Conservation (phyloP, 1,140 invertebrate genomes). For the Euwallacea fornicatus region DNA sequence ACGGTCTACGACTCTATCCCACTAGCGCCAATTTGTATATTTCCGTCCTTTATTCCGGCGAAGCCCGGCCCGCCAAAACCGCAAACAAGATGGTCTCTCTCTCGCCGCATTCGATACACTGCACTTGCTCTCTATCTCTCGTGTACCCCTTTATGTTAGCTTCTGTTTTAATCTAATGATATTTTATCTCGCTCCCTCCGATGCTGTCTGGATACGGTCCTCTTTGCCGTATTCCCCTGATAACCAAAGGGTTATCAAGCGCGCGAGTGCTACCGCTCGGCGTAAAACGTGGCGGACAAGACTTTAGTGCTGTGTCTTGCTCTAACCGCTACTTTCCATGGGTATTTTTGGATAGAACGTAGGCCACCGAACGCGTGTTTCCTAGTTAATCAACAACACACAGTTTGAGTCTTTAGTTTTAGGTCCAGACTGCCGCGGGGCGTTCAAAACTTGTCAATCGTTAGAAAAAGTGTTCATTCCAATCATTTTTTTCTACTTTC, state of each 20-base stretch:
- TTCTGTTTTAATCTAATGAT: constrained; percentile 53
- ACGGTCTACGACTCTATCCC: constrained; percentile 42
- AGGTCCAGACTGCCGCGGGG: constrained; percentile 14
- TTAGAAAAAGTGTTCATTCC: not conserved
- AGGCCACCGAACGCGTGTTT: constrained; percentile 41
- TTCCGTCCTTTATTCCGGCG: constrained; percentile 49
- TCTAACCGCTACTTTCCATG: constrained; percentile 34
- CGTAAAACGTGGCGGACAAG: constrained; percentile 43
- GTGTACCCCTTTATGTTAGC: constrained; percentile 52
- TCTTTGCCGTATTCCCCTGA: constrained; percentile 48
- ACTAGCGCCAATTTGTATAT: constrained; percentile 46
- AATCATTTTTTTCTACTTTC: constrained; percentile 7
- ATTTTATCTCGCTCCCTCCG: constrained; percentile 41
- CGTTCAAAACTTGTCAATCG: constrained; percentile 3
- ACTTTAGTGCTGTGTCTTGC: constrained; percentile 40
- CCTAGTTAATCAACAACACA: constrained; percentile 48
- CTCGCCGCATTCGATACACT: constrained; percentile 39
- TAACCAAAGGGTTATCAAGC: constrained; percentile 55
- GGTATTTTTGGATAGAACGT: constrained; percentile 41
- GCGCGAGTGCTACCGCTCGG: constrained; percentile 48
- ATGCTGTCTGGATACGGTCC: constrained; percentile 8
- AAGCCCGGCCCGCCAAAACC: constrained; percentile 53
- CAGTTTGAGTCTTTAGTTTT: constrained; percentile 45
- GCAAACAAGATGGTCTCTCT: constrained; percentile 48
- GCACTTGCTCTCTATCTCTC: constrained; percentile 45